Percentiles rank a stretch among this genome's conserved stretches.
phyloP scores from a whole-genome alignment of 2,888 invertebrate species.

The Lacanobia oleracea region DNA sequence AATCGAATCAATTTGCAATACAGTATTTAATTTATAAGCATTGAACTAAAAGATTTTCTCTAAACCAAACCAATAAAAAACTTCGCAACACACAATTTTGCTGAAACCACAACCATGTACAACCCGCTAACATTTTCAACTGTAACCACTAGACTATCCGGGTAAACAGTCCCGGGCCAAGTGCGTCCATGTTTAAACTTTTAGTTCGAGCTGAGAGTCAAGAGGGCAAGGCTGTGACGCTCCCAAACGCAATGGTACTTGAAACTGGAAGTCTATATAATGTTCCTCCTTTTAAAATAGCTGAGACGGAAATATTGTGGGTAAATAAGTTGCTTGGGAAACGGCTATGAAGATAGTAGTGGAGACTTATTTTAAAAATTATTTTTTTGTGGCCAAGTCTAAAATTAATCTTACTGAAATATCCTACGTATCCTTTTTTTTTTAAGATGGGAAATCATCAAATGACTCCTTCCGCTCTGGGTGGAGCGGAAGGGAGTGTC shows the following conservation, averaged over 20 bases:
- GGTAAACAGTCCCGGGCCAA: constrained; percentile 41
- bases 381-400: background rate
- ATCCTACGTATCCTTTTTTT: no score
- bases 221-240: constrained; percentile 45
- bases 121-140: constrained; percentile 18
- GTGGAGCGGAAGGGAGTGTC: no score
- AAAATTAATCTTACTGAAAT: no score
- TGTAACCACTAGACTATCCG: constrained; percentile 24
- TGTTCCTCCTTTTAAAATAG: constrained; percentile 51
- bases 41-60: background rate
- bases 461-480: no score
- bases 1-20: no score
- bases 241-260: constrained; percentile 51
- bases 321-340: constrained; percentile 23
- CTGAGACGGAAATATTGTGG: constrained; percentile 32
- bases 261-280: constrained; percentile 40
- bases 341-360: background rate
- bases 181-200: constrained; percentile 63
- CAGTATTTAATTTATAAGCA: no score
- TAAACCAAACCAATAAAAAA: background rate
- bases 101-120: constrained; percentile 5
- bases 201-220: constrained; percentile 56
- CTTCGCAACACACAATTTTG: constrained; percentile 4
- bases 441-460: no score
- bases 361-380: background rate